Percentiles rank a stretch among this genome's conserved stretches.
Conservation (phyloP, 2,113 vertebrate genomes). For the Cavia aperea region DNA sequence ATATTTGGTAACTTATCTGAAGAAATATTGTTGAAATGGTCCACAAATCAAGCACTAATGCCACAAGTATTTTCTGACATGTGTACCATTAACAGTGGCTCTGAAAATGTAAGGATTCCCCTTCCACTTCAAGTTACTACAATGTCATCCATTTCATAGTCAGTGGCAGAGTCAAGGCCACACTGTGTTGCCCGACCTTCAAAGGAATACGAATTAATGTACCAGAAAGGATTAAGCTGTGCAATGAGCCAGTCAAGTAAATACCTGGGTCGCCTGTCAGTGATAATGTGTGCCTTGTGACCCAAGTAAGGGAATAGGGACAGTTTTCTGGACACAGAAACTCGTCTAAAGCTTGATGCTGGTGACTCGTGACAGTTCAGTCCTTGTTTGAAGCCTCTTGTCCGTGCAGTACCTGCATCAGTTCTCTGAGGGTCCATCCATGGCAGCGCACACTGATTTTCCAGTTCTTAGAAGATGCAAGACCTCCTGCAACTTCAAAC, state of each 20-base stretch:
- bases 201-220: background rate
- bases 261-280: background rate
- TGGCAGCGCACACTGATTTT: slow-evolving; percentile 27
- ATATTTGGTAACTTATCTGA: background rate
- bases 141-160: background rate
- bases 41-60: no score
- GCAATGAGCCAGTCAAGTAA: background rate
- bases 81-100: background rate
- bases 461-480: slow-evolving; percentile 25
- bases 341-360: background rate
- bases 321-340: background rate
- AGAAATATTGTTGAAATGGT: background rate
- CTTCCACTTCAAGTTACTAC: background rate
- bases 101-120: background rate
- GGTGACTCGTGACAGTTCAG: background rate
- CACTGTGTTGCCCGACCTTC: background rate
- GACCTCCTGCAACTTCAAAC: slow-evolving; percentile 51
- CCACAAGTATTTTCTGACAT: no score
- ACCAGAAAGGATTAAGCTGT: background rate
- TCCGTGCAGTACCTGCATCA: slow-evolving; percentile 39
- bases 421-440: background rate
- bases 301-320: background rate
- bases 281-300: no score
- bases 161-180: background rate
- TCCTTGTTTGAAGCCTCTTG: background rate